Percentiles rank a stretch among this genome's conserved stretches.
phyloP scores from a whole-genome alignment of 2,888 invertebrate species.

The Leistus spinibarbis region DNA sequence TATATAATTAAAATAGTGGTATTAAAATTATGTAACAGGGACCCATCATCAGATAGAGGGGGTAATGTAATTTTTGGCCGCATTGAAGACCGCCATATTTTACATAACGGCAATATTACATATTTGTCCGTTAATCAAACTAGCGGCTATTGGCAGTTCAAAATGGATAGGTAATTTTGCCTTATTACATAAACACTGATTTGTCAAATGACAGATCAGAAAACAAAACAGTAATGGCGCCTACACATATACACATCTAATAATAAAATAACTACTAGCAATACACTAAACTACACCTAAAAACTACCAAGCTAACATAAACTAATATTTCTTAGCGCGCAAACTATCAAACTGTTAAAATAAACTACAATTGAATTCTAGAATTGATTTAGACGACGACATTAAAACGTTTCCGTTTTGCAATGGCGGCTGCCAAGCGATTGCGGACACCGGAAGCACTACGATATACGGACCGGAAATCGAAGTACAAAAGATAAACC shows the following conservation, averaged over 20 bases:
- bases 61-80: slow-evolving; percentile 68
- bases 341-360: neutral
- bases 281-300: too few relatives aligned
- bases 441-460: slow-evolving; percentile 57
- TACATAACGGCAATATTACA: slow-evolving; percentile 57
- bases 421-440: slow-evolving; percentile 52
- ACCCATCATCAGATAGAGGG: slow-evolving; percentile 61
- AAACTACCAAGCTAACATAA: too few relatives aligned
- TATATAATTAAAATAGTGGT: slow-evolving; percentile 4
- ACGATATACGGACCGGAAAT: slow-evolving; percentile 55
- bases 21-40: slow-evolving; percentile 54
- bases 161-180: slow-evolving; percentile 67
- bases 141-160: slow-evolving; percentile 72
- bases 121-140: slow-evolving; percentile 63
- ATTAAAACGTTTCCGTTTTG: slow-evolving; percentile 50
- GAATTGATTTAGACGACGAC: slow-evolving; percentile 42
- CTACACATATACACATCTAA: too few relatives aligned
- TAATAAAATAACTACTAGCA: too few relatives aligned
- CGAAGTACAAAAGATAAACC: slow-evolving; percentile 55
- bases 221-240: too few relatives aligned
- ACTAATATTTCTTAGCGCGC: too few relatives aligned
- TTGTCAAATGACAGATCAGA: neutral
- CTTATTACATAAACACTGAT: slow-evolving; percentile 17
- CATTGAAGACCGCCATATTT: slow-evolving; percentile 67
- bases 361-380: slow-evolving; percentile 40